Conservation (phyloP, 2,797 vertebrate species). For the Dendrocincla tyrannina region DNA sequence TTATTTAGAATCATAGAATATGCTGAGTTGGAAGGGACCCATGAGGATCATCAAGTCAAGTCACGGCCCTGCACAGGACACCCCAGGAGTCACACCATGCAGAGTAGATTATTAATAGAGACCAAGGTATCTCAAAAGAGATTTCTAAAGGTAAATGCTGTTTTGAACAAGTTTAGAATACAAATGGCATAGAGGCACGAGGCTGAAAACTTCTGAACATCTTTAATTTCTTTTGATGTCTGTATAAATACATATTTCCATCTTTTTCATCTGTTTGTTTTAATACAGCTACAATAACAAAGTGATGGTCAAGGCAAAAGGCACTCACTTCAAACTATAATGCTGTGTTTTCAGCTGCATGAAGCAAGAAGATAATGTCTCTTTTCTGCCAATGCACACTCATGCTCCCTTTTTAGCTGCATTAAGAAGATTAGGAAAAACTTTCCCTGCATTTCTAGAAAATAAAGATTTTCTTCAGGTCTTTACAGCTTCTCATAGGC, state of each 20-base stretch:
- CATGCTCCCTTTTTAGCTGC: neutral
- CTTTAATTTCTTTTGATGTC: neutral
- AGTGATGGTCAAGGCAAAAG: neutral
- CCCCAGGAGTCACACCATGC: neutral
- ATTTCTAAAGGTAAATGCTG: neutral
- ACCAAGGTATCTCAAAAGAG: neutral
- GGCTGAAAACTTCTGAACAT: neutral
- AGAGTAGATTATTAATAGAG: neutral
- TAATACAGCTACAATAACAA: neutral
- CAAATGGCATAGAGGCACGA: neutral
- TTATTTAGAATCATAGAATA: neutral
- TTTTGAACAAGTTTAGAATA: neutral
- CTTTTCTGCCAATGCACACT: neutral
- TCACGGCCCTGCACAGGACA: no score
- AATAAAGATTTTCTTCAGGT: neutral
- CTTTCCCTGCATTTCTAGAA: neutral
- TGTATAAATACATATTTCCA: neutral
- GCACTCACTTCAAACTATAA: neutral
- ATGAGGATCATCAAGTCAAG: rapidly evolving
- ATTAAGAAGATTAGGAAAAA: neutral
- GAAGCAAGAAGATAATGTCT: neutral
- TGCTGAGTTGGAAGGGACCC: neutral
- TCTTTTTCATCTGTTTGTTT: neutral
- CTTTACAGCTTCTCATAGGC: neutral
- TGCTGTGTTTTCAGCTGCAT: neutral